Conservation (phyloP, 2,888 invertebrate species). For the Drosophila fungiperda region DNA sequence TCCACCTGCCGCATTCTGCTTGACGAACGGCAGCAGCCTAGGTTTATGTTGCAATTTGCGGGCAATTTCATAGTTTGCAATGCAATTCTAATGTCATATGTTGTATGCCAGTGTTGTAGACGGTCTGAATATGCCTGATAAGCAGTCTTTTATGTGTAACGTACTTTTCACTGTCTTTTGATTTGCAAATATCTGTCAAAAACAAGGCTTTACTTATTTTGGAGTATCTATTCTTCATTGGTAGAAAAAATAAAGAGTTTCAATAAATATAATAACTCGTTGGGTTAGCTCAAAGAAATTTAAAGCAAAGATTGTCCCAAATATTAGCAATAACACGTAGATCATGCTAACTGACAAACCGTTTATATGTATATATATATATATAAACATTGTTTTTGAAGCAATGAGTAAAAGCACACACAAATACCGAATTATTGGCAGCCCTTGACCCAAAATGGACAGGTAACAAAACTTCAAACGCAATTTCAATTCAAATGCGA, state of each 20-base stretch:
- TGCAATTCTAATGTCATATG: constrained; percentile 12
- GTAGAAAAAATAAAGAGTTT: background rate
- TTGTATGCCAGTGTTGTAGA: background rate
- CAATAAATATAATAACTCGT: too few relatives aligned
- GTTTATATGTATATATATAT: too few relatives aligned
- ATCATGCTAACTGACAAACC: background rate
- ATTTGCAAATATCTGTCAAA: background rate
- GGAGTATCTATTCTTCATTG: background rate
- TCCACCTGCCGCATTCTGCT: background rate
- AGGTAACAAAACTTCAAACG: constrained; percentile 46
- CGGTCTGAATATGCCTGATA: background rate
- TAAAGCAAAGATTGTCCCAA: background rate
- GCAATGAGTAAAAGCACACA: background rate
- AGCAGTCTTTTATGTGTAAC: background rate
- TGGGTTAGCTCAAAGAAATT: background rate
- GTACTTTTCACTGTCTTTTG: background rate
- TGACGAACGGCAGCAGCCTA: background rate
- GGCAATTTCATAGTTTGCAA: constrained; percentile 13
- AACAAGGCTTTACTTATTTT: background rate
- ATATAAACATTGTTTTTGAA: too few relatives aligned
- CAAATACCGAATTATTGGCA: constrained; percentile 12
- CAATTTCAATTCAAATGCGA: constrained; percentile 71
- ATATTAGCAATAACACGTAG: background rate
- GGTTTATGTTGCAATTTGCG: constrained; percentile 9
- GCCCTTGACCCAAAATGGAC: constrained; percentile 28